These are phyloP conservation scores for Ceratosolen fusciceps DNA, from an alignment of 1,140 invertebrate species.

Conservation along the genomic window DNA sequence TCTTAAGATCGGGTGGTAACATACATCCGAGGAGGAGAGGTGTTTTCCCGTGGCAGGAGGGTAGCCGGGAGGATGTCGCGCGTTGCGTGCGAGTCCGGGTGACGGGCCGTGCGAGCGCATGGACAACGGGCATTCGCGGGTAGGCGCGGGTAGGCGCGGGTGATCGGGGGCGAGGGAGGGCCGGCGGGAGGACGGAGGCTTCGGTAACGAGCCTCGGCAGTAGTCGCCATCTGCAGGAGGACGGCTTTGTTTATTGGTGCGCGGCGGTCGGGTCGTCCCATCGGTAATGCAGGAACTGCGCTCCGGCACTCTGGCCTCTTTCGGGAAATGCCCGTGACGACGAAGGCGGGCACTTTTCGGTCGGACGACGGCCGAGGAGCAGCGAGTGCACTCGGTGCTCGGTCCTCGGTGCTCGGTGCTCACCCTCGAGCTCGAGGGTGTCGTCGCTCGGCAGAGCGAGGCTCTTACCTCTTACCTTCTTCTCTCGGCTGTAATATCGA, in stretches of 20 bases:
- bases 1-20: no score
- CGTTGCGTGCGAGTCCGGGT: background rate
- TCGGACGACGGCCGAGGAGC: no score
- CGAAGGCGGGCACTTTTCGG: no score
- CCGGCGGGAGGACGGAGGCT: background rate
- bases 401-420: background rate
- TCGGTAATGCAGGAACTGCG: conserved; percentile 46
- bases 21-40: no score
- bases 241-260: conserved; percentile 43
- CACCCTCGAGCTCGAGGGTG: background rate
- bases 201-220: conserved; percentile 18
- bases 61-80: background rate
- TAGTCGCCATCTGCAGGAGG: conserved; percentile 48
- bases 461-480: no score
- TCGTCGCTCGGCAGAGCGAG: background rate
- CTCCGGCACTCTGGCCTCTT: background rate
- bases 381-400: background rate
- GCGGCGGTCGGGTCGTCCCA: background rate
- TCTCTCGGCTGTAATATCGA: no score
- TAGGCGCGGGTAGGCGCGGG: background rate
- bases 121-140: background rate
- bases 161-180: background rate
- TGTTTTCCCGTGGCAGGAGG: no score
- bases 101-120: background rate
- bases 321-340: background rate